Evolutionary conservation across 2,888 invertebrate genomes (phyloP).

Genomic region (Melitaea athalia): DNA sequence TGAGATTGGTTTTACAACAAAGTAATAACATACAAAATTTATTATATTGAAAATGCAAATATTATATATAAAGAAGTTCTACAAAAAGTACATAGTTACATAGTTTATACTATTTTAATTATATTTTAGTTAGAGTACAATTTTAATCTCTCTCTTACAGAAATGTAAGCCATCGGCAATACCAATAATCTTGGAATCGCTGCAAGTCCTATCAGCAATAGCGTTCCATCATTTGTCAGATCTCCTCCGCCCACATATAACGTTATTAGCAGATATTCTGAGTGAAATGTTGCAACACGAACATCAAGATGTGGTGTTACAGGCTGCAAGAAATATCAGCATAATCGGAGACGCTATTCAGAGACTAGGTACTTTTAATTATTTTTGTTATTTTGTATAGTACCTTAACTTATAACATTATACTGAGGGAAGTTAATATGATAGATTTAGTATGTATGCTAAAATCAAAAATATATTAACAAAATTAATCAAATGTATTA

Average conservation of each 20-base stretch:
- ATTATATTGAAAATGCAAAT: too few species aligned
- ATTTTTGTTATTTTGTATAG: not conserved
- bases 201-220: slow-evolving; percentile 87
- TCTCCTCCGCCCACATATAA: slow-evolving; percentile 81
- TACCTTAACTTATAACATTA: too few species aligned
- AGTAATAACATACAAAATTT: too few species aligned
- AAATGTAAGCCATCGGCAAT: slow-evolving; percentile 73
- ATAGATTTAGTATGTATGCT: too few species aligned
- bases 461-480: too few species aligned
- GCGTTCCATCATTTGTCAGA: slow-evolving; percentile 82
- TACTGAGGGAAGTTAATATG: too few species aligned
- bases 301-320: slow-evolving; percentile 86
- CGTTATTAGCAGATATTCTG: slow-evolving; percentile 83
- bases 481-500: too few species aligned
- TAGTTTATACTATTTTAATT: not conserved
- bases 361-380: slow-evolving; percentile 64
- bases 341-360: slow-evolving; percentile 85
- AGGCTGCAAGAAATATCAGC: slow-evolving; percentile 87
- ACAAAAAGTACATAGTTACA: too few species aligned
- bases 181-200: slow-evolving; percentile 89
- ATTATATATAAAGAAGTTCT: too few species aligned
- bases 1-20: too few species aligned
- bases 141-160: slow-evolving; percentile 51
- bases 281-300: slow-evolving; percentile 82
- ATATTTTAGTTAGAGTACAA: not conserved